phyloP scores from a whole-genome alignment of 2,888 invertebrate species.

The Tipula lateralis region DNA sequence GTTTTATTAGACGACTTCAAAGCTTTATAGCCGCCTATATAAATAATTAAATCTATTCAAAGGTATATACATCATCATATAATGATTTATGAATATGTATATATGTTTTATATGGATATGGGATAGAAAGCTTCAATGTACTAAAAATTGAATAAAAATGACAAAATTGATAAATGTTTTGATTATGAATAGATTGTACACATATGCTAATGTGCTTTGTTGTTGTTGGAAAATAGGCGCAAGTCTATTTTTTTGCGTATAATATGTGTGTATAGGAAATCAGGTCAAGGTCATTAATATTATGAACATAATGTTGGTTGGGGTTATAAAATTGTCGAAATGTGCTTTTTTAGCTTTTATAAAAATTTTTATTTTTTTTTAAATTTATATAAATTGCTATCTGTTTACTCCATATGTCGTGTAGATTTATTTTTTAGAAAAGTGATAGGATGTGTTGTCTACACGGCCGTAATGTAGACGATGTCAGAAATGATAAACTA shows the following conservation, averaged over 20 bases:
- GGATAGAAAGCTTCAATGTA: not conserved
- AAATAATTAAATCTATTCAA: not conserved
- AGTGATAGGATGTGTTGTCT: too few relatives aligned
- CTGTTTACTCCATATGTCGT: too few relatives aligned
- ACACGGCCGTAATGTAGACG: too few relatives aligned
- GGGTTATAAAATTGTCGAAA: not conserved
- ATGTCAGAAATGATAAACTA: too few relatives aligned
- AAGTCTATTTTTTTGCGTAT: not conserved
- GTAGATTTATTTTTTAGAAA: too few relatives aligned
- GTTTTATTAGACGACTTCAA: not conserved
- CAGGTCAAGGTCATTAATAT: not conserved
- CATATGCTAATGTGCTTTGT: not conserved
- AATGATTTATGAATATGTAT: not conserved
- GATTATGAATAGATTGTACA: not conserved
- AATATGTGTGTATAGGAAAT: not conserved
- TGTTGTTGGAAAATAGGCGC: not conserved
- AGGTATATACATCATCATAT: not conserved
- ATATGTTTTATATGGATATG: not conserved
- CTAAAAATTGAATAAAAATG: not conserved
- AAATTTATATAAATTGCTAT: too few relatives aligned
- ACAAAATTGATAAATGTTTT: conserved; percentile 2
- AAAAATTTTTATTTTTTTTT: too few relatives aligned
- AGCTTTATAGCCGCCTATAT: not conserved
- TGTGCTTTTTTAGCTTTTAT: not conserved
- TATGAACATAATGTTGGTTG: not conserved